These are phyloP conservation scores for Fragum sueziense DNA, from an alignment of 2,888 invertebrate species.

Conservation along the genomic window DNA sequence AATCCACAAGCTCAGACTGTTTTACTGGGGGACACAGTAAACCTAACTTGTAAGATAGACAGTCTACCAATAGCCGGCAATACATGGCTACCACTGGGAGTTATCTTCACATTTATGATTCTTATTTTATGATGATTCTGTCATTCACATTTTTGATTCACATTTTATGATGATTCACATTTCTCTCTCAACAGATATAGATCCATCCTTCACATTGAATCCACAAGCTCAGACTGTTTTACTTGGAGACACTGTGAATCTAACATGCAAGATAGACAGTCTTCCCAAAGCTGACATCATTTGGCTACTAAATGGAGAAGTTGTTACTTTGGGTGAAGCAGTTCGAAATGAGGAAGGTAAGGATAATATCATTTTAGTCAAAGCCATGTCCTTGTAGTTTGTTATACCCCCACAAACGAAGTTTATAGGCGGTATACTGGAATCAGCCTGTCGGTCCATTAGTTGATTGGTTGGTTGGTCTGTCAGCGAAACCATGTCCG, in stretches of 20 bases:
- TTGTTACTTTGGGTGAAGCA: conserved; percentile 26
- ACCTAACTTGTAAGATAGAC: conserved; percentile 44
- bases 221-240: conserved; percentile 34
- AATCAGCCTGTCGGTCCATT: no score
- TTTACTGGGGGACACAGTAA: conserved; percentile 36
- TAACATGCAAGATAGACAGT: conserved; percentile 52
- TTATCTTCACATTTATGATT: conserved; percentile 20
- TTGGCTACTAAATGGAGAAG: conserved; percentile 47
- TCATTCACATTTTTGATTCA: no score
- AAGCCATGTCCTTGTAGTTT: no score
- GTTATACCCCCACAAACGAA: no score
- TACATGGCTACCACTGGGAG: conserved; percentile 46
- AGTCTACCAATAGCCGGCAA: conserved; percentile 49
- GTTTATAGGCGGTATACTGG: no score
- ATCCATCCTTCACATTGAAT: conserved; percentile 30
- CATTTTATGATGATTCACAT: no score
- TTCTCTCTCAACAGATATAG: conserved; percentile 36
- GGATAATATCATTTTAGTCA: not conserved
- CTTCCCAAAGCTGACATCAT: conserved; percentile 44
- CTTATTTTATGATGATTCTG: no score
- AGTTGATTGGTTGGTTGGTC: no score
- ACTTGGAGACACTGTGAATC: conserved; percentile 38
- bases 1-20: conserved; percentile 38
- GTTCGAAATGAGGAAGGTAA: conserved; percentile 27
- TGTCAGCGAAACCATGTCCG: no score